These are phyloP conservation scores for Drosophila subquinaria DNA, from an alignment of 2,888 invertebrate genomes.

Conservation along the genomic window DNA sequence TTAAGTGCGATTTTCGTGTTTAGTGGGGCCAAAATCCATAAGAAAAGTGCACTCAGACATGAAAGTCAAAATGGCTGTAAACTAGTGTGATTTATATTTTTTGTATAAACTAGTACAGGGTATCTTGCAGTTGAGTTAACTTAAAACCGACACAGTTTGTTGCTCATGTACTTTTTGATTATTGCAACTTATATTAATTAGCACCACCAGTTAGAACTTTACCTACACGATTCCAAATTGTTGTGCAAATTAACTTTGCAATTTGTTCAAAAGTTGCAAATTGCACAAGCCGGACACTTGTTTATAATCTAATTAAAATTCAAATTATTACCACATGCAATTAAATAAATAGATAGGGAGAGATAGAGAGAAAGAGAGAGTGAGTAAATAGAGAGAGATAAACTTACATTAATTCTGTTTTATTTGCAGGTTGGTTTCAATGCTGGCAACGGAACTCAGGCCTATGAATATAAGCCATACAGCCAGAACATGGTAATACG, in stretches of 20 bases:
- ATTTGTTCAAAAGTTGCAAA: constrained; percentile 27
- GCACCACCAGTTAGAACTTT: constrained; percentile 12
- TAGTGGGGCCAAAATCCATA: too few relatives aligned
- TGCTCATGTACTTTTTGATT: constrained; percentile 2
- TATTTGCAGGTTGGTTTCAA: constrained; percentile 94
- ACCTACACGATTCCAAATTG: constrained; percentile 17
- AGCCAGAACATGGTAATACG: constrained; percentile 94
- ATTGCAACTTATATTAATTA: constrained; percentile 26
- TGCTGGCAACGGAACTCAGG: constrained; percentile 96
- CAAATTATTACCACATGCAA: constrained; percentile 6
- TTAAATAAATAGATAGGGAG: not conserved
- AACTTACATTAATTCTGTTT: not conserved
- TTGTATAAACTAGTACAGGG: not conserved
- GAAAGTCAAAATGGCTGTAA: too few relatives aligned
- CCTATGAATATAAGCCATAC: constrained; percentile 95
- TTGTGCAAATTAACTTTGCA: constrained; percentile 12
- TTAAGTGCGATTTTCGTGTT: too few relatives aligned
- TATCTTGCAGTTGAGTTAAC: not conserved
- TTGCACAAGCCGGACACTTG: constrained; percentile 8
- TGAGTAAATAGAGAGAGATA: not conserved
- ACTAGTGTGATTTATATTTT: too few relatives aligned
- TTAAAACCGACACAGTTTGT: not conserved
- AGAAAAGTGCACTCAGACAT: too few relatives aligned
- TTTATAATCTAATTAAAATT: constrained; percentile 30
- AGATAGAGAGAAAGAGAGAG: not conserved